phyloP scores from a whole-genome alignment of 2,797 vertebrate species.

The Loris lydekkerianus region DNA sequence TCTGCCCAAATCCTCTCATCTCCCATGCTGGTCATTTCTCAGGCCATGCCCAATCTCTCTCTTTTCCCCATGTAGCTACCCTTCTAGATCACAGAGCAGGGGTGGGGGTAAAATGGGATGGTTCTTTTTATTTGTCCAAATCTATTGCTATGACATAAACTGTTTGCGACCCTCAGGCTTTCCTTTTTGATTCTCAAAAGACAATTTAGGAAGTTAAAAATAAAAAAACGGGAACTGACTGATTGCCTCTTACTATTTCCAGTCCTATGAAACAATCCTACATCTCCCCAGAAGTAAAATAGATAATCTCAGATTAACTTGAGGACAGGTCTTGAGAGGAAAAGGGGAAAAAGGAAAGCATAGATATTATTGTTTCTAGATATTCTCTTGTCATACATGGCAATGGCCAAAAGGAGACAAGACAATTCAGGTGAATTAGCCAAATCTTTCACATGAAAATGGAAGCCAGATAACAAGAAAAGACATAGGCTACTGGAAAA shows the following conservation, averaged over 20 bases:
- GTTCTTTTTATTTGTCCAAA: not conserved
- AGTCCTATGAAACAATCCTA: conserved; percentile 2
- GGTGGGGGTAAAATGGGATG: too few relatives aligned
- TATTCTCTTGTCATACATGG: not conserved
- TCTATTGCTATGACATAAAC: not conserved
- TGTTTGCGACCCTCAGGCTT: not conserved
- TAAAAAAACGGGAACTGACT: not conserved
- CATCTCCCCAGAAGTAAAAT: conserved; percentile 43
- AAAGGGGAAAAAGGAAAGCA: not conserved
- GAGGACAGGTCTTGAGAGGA: not conserved
- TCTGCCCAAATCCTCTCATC: not conserved
- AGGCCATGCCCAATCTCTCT: not conserved
- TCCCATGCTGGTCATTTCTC: not conserved
- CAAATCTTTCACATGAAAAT: not conserved
- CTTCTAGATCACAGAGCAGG: not conserved
- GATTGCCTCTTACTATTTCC: conserved; percentile 27
- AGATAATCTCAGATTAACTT: not conserved
- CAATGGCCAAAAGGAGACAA: conserved; percentile 4
- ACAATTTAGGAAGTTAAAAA: not conserved
- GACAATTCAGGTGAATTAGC: not conserved
- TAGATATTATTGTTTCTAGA: conserved; percentile 5
- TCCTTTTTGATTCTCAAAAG: conserved; percentile 59
- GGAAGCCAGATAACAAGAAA: not conserved
- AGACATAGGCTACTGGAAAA: not conserved
- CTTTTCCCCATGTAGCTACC: not conserved